Base-by-base conservation (phyloP, 2,797 vertebrate genomes). In the Rhyacichthys aspro region DNA sequence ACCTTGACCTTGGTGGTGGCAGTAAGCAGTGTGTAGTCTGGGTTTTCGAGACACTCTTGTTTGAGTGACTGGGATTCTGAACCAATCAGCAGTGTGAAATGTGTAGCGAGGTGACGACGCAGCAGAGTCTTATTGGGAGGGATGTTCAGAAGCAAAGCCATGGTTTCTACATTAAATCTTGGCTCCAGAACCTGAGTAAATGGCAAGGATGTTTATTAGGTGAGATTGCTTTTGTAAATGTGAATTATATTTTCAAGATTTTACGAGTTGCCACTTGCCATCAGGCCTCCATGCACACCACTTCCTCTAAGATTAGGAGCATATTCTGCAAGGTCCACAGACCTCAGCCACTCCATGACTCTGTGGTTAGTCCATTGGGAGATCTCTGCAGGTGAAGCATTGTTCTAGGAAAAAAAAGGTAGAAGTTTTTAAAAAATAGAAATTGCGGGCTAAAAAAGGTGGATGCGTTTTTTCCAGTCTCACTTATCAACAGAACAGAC, bases 341-440 rank as follows among this genome's bases (percentile, higher is more conserved):
- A 99, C 3, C 97, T 94, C 42, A 99, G 86, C 98, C 97, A 99
- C 72, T 99, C 98, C 98, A 99, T 99, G 77, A 99, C 97, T 0
- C 97, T 93, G 59, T 99, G 97, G 71, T 98, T 99, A 18, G 98
- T 99, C 98, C 97, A 99, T 83, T 97, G 95, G 12, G 95, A 94
- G 19, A 99, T 94, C 81, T 99, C 97, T 0, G 93, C 94, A 0
- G 97, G 94, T 1, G 92, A 91, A 61, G 95, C 86, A 0, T 94
- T 95, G 46, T 91, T 96, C 98, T 99, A 53, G 8, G 12, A 57
- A 14, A n/a, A 52, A 41, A 65, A 15, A 14, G 47, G 9, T 0
- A 63, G 63, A 23, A 38, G 39, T 39, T 11, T 9, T 39, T 9
- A 12, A 39, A 11, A 11, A 39, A 10, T 2, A 39, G 17, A n/a